A percentile compares a stretch with the other conserved stretches of the same genome.
phyloP scores from a whole-genome alignment of 2,888 invertebrate species.

The Abrostola tripartita region DNA sequence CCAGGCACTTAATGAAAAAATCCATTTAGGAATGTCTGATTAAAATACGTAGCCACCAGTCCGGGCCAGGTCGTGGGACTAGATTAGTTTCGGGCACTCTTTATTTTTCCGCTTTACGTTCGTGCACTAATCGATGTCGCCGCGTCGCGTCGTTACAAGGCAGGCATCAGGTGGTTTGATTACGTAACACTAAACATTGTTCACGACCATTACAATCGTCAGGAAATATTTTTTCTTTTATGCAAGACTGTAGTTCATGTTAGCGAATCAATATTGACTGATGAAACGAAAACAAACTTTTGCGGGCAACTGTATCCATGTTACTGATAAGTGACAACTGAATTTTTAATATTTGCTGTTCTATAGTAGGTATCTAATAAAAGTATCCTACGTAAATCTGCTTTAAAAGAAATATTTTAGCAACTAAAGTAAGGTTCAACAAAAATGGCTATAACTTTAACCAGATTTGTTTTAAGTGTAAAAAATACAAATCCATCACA shows the following conservation, averaged over 20 bases:
- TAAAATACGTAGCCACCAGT: slow-evolving; percentile 76
- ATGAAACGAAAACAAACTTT: too few relatives aligned
- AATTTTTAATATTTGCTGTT: too few relatives aligned
- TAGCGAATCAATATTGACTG: too few relatives aligned
- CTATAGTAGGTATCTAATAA: too few relatives aligned
- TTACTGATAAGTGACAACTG: too few relatives aligned
- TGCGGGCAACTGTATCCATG: too few relatives aligned
- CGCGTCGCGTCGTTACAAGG: slow-evolving; percentile 59
- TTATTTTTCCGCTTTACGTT: slow-evolving; percentile 76
- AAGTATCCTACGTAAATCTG: too few relatives aligned
- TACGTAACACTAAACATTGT: slow-evolving; percentile 40
- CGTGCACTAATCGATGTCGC: slow-evolving; percentile 70
- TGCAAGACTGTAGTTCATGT: background rate
- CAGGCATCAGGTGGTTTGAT: slow-evolving; percentile 49
- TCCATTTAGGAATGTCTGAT: slow-evolving; percentile 82
- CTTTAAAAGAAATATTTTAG: too few relatives aligned
- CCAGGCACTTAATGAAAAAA: slow-evolving; percentile 70
- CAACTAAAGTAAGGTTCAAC: too few relatives aligned
- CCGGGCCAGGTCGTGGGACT: slow-evolving; percentile 74
- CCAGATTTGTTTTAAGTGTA: too few relatives aligned
- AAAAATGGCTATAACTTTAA: too few relatives aligned
- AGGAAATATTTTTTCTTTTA: slow-evolving; percentile 18
- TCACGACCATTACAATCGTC: slow-evolving; percentile 35
- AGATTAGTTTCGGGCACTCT: slow-evolving; percentile 81
- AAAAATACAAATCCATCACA: too few relatives aligned